Conservation (phyloP, 1,140 invertebrate species). For the Melipona quadrifasciata region DNA sequence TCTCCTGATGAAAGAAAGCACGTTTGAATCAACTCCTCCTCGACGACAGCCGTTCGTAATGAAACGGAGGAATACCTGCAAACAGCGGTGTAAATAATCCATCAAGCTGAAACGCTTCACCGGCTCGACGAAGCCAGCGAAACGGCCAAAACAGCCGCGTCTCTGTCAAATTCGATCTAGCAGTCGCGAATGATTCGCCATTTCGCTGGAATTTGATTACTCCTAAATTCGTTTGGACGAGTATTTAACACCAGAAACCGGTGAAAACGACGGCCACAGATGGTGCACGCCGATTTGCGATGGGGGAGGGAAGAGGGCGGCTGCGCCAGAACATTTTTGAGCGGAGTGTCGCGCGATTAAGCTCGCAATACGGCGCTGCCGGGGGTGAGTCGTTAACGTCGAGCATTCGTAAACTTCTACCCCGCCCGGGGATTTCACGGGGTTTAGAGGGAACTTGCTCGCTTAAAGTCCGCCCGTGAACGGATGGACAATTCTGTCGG, state of each 20-base stretch:
- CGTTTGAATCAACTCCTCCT: neutral
- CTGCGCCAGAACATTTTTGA: constrained; percentile 5
- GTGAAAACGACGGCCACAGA: neutral
- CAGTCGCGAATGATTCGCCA: neutral
- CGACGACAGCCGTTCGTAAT: neutral
- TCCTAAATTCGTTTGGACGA: neutral
- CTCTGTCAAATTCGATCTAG: neutral
- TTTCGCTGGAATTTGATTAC: neutral
- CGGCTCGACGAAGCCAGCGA: neutral
- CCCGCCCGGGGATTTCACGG: neutral
- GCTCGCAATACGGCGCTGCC: neutral
- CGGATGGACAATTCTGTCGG: constrained; percentile 25
- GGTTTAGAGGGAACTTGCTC: constrained; percentile 11
- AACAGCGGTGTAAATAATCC: neutral
- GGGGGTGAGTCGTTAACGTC: constrained; percentile 13
- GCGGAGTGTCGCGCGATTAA: constrained; percentile 9
- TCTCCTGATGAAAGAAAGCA: neutral
- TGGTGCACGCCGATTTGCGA: neutral
- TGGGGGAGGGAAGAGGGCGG: too few species aligned
- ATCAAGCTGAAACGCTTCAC: neutral
- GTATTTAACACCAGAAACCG: constrained; percentile 5
- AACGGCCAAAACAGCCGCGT: too few species aligned
- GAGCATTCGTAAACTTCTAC: constrained; percentile 24
- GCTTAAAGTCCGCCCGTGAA: constrained; percentile 3
- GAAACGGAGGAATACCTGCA: neutral